A percentile compares a stretch with the other conserved stretches of the same genome.
Conservation (phyloP, 2,113 vertebrate species). For the Haemorhous mexicanus region DNA sequence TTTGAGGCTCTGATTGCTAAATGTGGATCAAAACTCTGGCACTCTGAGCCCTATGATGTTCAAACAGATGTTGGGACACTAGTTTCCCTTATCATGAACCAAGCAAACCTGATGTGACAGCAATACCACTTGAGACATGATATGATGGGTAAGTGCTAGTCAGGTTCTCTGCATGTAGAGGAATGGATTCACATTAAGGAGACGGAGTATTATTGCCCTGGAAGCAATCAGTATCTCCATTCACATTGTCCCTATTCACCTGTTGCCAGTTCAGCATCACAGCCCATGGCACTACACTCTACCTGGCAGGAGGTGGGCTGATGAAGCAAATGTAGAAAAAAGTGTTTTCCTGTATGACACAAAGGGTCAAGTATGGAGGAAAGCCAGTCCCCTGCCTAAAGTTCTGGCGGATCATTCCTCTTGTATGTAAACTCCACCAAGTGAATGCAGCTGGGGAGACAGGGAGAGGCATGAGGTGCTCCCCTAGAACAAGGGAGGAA, state of each 20-base stretch:
- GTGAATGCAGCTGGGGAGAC: not conserved
- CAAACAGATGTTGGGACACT: not conserved
- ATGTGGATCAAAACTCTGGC: not conserved
- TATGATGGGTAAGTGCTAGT: not conserved
- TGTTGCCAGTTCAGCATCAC: conserved; percentile 59
- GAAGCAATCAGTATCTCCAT: conserved; percentile 22
- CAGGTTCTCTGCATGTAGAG: conserved; percentile 8
- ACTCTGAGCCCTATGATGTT: not conserved
- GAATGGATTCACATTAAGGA: conserved; percentile 44
- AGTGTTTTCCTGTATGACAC: conserved; percentile 43
- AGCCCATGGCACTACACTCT: not conserved
- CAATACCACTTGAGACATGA: not conserved
- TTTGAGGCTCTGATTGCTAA: not conserved
- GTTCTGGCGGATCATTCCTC: conserved; percentile 53
- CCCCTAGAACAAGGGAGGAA: not conserved
- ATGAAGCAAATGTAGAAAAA: conserved; percentile 44
- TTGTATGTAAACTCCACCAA: conserved; percentile 2
- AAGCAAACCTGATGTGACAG: not conserved
- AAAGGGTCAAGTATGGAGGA: not conserved
- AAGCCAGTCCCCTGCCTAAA: conserved; percentile 36
- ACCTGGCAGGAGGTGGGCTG: not conserved
- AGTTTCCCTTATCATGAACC: not conserved
- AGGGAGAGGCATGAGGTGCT: not conserved
- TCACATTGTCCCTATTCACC: conserved; percentile 6
- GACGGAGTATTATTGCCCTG: conserved; percentile 49